Base-by-base conservation (phyloP, 1,140 invertebrate species). In the Musca vetustissima region DNA sequence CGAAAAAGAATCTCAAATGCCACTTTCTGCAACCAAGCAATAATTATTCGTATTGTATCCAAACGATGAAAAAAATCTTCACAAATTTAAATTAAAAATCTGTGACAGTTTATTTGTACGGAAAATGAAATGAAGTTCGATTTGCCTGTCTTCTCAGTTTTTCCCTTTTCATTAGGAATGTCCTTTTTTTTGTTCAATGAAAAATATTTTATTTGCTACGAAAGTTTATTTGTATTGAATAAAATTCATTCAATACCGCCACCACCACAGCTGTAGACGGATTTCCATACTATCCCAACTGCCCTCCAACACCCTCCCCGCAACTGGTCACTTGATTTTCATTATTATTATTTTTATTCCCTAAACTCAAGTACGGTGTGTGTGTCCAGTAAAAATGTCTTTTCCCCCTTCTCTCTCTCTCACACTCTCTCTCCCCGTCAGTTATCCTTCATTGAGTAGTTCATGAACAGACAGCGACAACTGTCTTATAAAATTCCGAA, bases 51-150 rank as follows among this genome's bases (percentile, higher is more conserved):
- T n/a, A n/a, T 32, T 32, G 28, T 32, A 14, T 49, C 15, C 48
- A 49, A 49, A 11, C 48, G 15, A 49, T n/a, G 0, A 59, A 59
- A 4, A 59, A 59, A n/a, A n/a, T n/a, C n/a, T 28, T 28, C 13
- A 13, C 1, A 28, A 32, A 59, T 4, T 17, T n/a, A n/a, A 59
- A 59, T 59, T 28, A 59, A 59, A 61, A 61, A 61, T 61, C 57
- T 61, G 57, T 61, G 57, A 61, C 57, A 61, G 57, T 61, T 61
- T 61, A 61, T 61, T 61, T 61, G 57, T 61, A 19, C 11, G 28
- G 21, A 36, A 61, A 28, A 36, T 8, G 36, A 43, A 43, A 43
- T 61, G 57, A 61, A 61, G 28, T 43, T 43, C 17, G 19, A 17
- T 43, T n/a, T n/a, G n/a, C n/a, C n/a, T 14, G 24, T 13, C 11